Conservation (phyloP, 2,888 invertebrate species). For the Lasiommata megera region DNA sequence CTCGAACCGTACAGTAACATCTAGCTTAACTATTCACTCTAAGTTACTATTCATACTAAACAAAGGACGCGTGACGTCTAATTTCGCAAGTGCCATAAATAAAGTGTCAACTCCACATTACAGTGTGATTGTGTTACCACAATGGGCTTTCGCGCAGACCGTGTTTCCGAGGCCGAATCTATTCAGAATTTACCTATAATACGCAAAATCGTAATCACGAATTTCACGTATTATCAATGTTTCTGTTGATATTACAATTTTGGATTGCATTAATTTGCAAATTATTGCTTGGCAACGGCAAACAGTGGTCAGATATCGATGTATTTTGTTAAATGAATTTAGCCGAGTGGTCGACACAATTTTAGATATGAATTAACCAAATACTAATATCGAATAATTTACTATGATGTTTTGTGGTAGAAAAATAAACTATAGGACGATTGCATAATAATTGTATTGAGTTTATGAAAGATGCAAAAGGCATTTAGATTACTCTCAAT, state of each 20-base stretch:
- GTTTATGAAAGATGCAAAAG: too few species aligned
- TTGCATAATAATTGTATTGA: too few species aligned
- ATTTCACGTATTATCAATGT: conserved; percentile 25
- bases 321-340: conserved; percentile 1
- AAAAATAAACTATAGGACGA: too few species aligned
- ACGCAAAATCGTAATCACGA: conserved; percentile 24
- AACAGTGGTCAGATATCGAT: background rate
- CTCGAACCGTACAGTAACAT: conserved; percentile 28
- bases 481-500: too few species aligned
- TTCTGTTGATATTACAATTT: conserved; percentile 18
- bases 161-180: conserved; percentile 21
- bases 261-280: conserved; percentile 13
- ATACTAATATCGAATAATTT: background rate
- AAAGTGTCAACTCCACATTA: conserved; percentile 41
- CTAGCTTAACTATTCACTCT: conserved; percentile 33
- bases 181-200: conserved; percentile 20
- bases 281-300: background rate
- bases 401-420: background rate
- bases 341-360: background rate
- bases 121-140: conserved; percentile 35
- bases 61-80: conserved; percentile 37
- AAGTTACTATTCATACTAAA: conserved; percentile 36
- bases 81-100: conserved; percentile 40
- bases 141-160: conserved; percentile 33
- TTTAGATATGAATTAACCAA: background rate